A percentile compares a stretch with the other conserved stretches of the same genome.
Conservation (phyloP, 1,140 invertebrate species). For the Tetragonula clypearis region DNA sequence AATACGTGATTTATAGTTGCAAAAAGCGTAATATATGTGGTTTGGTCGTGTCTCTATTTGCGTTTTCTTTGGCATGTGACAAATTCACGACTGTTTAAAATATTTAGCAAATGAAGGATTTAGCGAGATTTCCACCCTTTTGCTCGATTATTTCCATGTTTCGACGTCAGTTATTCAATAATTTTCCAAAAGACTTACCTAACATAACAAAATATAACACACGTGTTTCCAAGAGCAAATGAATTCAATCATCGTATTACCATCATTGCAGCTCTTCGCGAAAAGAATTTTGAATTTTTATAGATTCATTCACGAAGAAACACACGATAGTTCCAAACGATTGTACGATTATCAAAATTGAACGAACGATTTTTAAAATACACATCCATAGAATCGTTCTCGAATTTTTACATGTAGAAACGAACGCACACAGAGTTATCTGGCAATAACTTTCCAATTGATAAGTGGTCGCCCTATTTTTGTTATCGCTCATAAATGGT, state of each 20-base stretch:
- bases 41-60: background rate
- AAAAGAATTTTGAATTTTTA: too few species aligned
- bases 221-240: background rate
- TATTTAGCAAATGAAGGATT: background rate
- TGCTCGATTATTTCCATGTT: too few species aligned
- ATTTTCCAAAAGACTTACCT: background rate
- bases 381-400: background rate
- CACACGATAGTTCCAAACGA: too few species aligned
- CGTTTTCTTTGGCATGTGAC: background rate
- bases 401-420: background rate
- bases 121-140: background rate
- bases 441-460: background rate
- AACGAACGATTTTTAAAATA: too few species aligned
- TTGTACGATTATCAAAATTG: too few species aligned
- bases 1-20: background rate
- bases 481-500: background rate
- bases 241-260: background rate
- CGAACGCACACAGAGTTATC: background rate
- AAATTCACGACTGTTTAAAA: background rate
- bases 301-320: too few species aligned
- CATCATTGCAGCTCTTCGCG: too few species aligned
- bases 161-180: background rate
- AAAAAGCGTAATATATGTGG: background rate
- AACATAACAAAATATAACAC: background rate
- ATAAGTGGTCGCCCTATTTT: background rate